Base-by-base conservation (phyloP, 2,797 vertebrate species). In the Platalea minor region DNA sequence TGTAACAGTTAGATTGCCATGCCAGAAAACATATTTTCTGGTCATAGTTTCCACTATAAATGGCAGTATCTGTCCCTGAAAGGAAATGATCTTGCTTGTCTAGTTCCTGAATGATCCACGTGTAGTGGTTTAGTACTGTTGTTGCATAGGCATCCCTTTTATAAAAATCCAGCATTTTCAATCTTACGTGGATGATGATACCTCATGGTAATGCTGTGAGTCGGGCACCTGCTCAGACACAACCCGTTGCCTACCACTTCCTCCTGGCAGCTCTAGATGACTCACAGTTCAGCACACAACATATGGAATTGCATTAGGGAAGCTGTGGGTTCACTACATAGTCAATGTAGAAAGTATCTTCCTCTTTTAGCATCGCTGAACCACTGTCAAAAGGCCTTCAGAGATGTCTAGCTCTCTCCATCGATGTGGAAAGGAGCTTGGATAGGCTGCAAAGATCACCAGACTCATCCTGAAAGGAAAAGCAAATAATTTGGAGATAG, bases 181-280 rank as follows among this genome's bases (percentile, higher is more conserved):
- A 2, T 78, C 63, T 85, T 69, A 72, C 10, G 10, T 0, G 0
- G 70, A 10, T 50, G 37, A 16, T 61, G 85, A 17, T 85, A 46
- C 61, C 73, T 88, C 21, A 50, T 19, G 35, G 61, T 39, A 35
- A 39, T 46, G 23, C 90, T 60, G 35, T 92, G 93, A 90, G 92
- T 96, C 94, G 93, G 70, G 60, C 76, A 86, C 51, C 88, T 81
- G 65, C 85, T 90, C 92, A 93, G 95, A 88, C 92, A 81, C 61
- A 91, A 74, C 92, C 82, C 50, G 0, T 74, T 88, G 92, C 90
- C 85, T 81, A 64, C 88, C 76, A 75, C 83, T 97, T 95, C 90
- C 91, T 81, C 14, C 80, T 57, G 69, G 54, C 90, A 90, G 88
- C 83, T 90, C 73, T 21, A 33, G 16, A 4, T 95, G 93, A 90